Evolutionary conservation across 2,888 invertebrate genomes (phyloP), one percentile per base, ranked within the genome.

Genomic region (Drepana falcataria): DNA sequence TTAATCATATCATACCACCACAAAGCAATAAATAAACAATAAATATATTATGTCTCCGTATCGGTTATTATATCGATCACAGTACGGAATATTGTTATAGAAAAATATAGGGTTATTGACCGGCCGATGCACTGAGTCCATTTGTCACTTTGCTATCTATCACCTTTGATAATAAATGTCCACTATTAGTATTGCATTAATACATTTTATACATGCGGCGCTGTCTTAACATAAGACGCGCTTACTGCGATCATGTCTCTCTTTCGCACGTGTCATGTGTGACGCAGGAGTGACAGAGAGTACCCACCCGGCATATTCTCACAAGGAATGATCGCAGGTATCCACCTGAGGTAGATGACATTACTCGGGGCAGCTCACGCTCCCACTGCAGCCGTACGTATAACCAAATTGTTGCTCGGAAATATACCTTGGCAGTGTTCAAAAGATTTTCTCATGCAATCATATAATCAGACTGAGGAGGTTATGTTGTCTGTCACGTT

Each of bases 81-180:
- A 78, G 69, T 75, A 73, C 79, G 74, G 81, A 82, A 81, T 79
- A 64, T 65, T 69, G 63, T 73, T 69, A 70, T 64, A 83, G 75
- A 84, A 83, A 84, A 84, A 84, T 83, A 84, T 75, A 71, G 60
- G 65, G 66, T 65, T 35, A 58, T 57, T 68, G 75, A 72, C 74
- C 69, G 71, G 71, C 59, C 59, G 58, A 59, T 66, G 61, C 64
- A 63, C 64, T 61, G 56, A 56, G 67, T 72, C 71, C 71, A 66
- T 76, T 79, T 79, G 83, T 83, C 85, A 85, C 83, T 84, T 85
- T 75, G 80, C 81, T 79, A 78, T 78, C 79, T 79, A 77, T 73
- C 68, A 73, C 73, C 66, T 67, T 65, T 68, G 65, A 66, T 59
- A 62, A 62, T 62, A 21, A 21, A 64, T 62, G 67, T 72, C 66